phyloP scores from a whole-genome alignment of 2,888 invertebrate genomes.

The Eupithecia centaureata region DNA sequence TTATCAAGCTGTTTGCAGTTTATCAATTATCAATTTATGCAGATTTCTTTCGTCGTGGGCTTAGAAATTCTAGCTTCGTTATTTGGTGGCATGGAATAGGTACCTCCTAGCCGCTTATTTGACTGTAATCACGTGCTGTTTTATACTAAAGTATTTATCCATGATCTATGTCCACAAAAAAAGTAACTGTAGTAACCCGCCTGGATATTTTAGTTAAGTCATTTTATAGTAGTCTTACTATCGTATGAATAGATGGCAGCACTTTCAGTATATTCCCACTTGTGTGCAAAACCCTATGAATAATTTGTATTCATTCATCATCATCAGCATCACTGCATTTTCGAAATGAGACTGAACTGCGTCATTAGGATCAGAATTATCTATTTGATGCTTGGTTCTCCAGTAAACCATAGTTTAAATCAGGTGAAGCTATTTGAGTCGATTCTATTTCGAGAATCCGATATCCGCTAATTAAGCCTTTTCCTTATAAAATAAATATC shows the following conservation, averaged over 20 bases:
- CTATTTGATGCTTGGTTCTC: neutral
- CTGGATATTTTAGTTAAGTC: too few relatives aligned
- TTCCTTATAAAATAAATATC: neutral
- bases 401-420: neutral
- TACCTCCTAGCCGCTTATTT: too few relatives aligned
- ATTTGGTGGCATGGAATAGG: too few relatives aligned
- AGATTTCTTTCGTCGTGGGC: too few relatives aligned
- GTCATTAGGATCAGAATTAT: neutral
- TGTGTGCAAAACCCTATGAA: neutral
- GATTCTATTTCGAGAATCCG: neutral
- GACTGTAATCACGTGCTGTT: too few relatives aligned
- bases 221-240: too few relatives aligned
- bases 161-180: too few relatives aligned
- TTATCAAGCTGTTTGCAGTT: neutral
- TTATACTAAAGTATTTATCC: too few relatives aligned
- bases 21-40: neutral
- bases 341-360: too few relatives aligned
- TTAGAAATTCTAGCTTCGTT: too few relatives aligned
- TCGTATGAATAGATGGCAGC: constrained; percentile 1
- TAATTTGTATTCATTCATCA: neutral
- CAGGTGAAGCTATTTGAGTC: neutral
- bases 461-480: neutral
- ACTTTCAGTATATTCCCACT: neutral
- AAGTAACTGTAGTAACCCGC: too few relatives aligned
- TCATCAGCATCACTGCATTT: neutral